Percentiles rank a stretch among this genome's conserved stretches.
Evolutionary conservation across 2,888 invertebrate species (phyloP).

Genomic region (Physocephala rufipes): DNA sequence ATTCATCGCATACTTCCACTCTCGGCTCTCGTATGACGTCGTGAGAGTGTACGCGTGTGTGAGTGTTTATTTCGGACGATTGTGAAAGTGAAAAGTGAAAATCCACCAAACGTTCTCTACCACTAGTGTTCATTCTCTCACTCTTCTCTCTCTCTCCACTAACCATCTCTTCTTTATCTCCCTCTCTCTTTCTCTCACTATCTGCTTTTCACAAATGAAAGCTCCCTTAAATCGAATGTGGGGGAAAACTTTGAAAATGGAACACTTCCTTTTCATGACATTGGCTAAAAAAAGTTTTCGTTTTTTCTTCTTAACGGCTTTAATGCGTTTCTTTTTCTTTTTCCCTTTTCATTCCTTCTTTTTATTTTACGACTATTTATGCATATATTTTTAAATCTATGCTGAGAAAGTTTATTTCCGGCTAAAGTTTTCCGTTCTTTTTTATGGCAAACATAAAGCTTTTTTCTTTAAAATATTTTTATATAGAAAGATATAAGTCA

Average conservation of each 20-base stretch:
- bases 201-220: background rate
- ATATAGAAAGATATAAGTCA: too few species aligned
- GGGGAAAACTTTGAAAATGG: constrained; percentile 17
- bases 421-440: too few species aligned
- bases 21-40: constrained; percentile 41
- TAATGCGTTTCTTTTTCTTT: too few species aligned
- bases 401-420: too few species aligned
- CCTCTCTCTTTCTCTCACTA: constrained; percentile 23
- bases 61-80: constrained; percentile 42
- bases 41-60: constrained; percentile 47
- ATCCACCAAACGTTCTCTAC: constrained; percentile 40
- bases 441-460: too few species aligned
- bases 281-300: background rate
- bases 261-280: background rate
- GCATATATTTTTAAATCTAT: too few species aligned
- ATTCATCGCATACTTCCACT: constrained; percentile 7
- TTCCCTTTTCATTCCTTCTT: too few species aligned
- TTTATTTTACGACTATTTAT: too few species aligned
- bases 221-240: background rate
- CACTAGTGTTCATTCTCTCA: background rate
- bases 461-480: too few species aligned
- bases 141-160: too few species aligned
- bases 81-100: constrained; percentile 61
- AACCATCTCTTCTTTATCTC: too few species aligned
- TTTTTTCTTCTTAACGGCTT: constrained; percentile 14